Evolutionary conservation across 2,888 invertebrate species (phyloP), one percentile per base, ranked within the genome.

Genomic region (Julus scanicus): DNA sequence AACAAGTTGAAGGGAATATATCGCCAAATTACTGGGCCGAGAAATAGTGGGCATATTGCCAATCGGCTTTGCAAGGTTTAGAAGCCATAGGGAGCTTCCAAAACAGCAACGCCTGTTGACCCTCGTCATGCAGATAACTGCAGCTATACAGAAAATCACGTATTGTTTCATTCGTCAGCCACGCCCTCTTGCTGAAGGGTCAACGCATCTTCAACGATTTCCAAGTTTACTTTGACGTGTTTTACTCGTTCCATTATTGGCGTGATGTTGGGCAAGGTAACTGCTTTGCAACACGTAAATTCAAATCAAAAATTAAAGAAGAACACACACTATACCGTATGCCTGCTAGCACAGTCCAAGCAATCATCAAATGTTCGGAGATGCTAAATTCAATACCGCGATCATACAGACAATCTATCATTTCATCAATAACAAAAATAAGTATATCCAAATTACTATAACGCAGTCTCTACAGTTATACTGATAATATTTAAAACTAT

Each of bases 11-110:
- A 6, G 17, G 63, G 63, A 63, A n/a, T 63, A n/a, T 63, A 63
- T 63, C 63, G 63, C 4, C n/a, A 63, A 63, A 17, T 63, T n/a
- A 63, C 8, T n/a, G 17, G 6, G 63, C 17, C 17, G n/a, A 17
- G n/a, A 63, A n/a, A 63, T 5, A 63, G 63, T 63, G 63, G 63
- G 63, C 17, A 63, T n/a, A n/a, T 63, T 63, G n/a, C 17, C 63
- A 63, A 63, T 63, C 17, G n/a, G 63, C 63, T n/a, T 63, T 63
- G 63, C 63, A 44, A 63, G 63, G 63, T n/a, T 63, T 15, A n/a
- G 63, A 63, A 63, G n/a, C n/a, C 63, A 63, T 63, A n/a, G 63
- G 6, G 17, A 63, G n/a, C 63, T 63, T 63, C 63, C 63, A 63
- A 63, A 63, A 17, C 53, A 53, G 53, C 53, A 53, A 53, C 53